Conservation (phyloP, 2,797 vertebrate genomes). For the Distichodus sexfasciatus region DNA sequence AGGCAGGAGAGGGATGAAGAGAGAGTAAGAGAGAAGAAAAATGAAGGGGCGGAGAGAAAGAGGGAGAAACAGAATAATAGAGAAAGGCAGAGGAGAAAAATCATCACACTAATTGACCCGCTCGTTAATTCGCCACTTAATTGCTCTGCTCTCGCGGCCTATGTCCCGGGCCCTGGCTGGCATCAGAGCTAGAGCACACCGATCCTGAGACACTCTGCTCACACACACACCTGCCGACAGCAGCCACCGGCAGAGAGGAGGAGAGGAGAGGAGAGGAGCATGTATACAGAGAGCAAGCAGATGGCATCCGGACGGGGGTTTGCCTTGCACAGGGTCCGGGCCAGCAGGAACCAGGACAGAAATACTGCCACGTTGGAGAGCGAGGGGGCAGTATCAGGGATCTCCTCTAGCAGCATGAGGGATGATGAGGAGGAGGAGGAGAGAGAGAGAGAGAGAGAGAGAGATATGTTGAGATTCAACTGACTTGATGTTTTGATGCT, state of each 20-base stretch:
- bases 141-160: conserved; percentile 31
- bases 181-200: not conserved
- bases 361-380: no score
- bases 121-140: conserved; percentile 42
- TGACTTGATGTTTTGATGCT: no score
- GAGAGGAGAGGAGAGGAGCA: conserved; percentile 27
- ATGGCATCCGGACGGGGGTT: conserved; percentile 42
- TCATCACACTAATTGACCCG: conserved; percentile 34
- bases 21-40: no score
- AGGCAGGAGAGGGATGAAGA: no score
- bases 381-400: conserved; percentile 20
- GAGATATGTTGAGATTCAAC: no score
- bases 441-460: no score
- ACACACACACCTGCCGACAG: conserved; percentile 29
- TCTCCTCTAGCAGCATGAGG: no score
- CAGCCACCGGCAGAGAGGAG: conserved; percentile 35
- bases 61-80: not conserved
- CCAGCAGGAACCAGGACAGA: conserved; percentile 17
- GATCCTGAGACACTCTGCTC: conserved; percentile 40
- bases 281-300: conserved; percentile 43
- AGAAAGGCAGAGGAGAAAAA: no score
- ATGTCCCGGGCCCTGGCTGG: conserved; percentile 29
- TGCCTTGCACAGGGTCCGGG: conserved; percentile 24
- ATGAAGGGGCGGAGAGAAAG: not conserved
- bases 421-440: no score